These are phyloP conservation scores for Eilema sororculum DNA, from an alignment of 2,888 invertebrate genomes.

Conservation along the genomic window DNA sequence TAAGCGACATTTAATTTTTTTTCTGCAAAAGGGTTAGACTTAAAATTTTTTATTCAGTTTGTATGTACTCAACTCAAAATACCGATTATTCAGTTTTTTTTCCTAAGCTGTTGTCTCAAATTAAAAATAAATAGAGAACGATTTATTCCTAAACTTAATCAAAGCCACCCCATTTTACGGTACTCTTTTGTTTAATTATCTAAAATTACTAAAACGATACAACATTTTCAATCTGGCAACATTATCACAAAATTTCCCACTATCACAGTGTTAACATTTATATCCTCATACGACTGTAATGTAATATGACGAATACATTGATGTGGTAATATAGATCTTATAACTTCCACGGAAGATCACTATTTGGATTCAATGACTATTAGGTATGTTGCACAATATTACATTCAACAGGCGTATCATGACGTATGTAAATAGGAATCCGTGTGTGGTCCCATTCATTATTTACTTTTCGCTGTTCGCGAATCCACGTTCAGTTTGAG, in stretches of 20 bases:
- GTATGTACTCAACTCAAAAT: too few relatives aligned
- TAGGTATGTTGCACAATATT: not conserved
- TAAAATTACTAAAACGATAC: conserved; percentile 17
- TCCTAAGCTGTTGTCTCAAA: too few relatives aligned
- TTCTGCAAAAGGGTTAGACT: too few relatives aligned
- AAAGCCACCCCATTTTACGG: too few relatives aligned
- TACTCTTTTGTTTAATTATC: not conserved
- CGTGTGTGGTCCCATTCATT: not conserved
- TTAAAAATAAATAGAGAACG: too few relatives aligned
- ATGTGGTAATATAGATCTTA: conserved; percentile 14
- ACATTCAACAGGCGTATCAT: not conserved
- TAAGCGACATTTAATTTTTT: too few relatives aligned
- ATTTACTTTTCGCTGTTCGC: not conserved
- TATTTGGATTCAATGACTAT: not conserved
- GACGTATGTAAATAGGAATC: not conserved
- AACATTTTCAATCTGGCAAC: conserved; percentile 26
- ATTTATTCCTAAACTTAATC: too few relatives aligned
- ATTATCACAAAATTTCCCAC: conserved; percentile 24
- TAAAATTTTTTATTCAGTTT: too few relatives aligned
- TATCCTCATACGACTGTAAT: conserved; percentile 7
- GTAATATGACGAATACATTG: conserved; percentile 13
- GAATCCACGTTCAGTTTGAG: not conserved
- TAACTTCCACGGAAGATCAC: not conserved
- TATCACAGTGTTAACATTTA: conserved; percentile 7
- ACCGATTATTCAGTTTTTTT: too few relatives aligned